Conservation (phyloP, 2,888 invertebrate species). For the Eupithecia subfuscata region DNA sequence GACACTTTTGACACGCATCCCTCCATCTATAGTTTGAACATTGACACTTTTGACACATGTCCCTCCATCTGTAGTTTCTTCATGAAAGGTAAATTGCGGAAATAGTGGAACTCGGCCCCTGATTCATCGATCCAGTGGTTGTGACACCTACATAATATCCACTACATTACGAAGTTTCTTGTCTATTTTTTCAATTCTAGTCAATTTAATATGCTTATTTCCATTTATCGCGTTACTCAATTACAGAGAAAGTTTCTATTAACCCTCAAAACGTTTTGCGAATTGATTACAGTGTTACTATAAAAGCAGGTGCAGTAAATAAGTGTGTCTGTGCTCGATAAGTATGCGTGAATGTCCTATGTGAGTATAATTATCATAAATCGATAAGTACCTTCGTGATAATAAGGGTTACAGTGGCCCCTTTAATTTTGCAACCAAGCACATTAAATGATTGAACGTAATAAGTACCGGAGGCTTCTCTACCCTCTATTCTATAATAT, state of each 20-base stretch:
- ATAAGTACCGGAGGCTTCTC: conserved; percentile 10
- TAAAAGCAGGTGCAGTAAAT: background rate
- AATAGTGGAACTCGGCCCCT: no score
- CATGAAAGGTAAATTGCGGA: no score
- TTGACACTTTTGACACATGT: no score
- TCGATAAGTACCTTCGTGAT: background rate
- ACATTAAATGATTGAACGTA: conserved; percentile 10
- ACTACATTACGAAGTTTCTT: background rate
- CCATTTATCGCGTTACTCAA: background rate
- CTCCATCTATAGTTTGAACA: no score
- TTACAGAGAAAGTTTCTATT: background rate
- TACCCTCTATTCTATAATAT: background rate
- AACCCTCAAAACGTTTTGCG: background rate
- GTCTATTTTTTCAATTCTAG: background rate
- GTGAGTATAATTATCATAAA: conserved; percentile 3
- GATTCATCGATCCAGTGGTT: background rate
- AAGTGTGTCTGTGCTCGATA: background rate
- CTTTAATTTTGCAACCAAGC: conserved; percentile 16
- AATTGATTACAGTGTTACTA: conserved; percentile 12
- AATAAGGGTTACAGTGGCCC: conserved; percentile 6
- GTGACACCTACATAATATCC: background rate
- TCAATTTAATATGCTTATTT: background rate
- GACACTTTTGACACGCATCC: no score
- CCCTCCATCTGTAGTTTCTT: no score
- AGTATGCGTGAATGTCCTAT: background rate